These are phyloP conservation scores for Anguilla anguilla DNA, from an alignment of 2,797 vertebrate genomes.

Conservation along the genomic window DNA sequence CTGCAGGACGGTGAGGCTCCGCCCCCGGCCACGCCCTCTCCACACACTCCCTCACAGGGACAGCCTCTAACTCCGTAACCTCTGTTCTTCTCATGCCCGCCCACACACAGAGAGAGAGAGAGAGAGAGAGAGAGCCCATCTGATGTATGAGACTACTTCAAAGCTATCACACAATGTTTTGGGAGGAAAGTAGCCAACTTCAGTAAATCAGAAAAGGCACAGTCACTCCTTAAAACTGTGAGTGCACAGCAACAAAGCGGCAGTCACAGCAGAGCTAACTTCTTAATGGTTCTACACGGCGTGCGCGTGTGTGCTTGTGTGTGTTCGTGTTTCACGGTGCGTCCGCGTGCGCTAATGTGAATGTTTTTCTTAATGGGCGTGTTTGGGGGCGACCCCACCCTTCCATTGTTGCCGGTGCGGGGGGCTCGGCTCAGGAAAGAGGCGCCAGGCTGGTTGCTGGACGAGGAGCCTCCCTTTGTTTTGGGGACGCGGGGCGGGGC, in stretches of 20 bases:
- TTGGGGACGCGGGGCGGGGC: background rate
- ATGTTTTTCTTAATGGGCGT: conserved; percentile 41
- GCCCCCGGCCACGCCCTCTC: background rate
- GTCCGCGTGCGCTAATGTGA: conserved; percentile 30
- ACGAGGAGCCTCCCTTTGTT: conserved; percentile 19
- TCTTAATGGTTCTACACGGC: background rate
- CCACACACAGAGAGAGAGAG: background rate
- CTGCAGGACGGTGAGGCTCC: conserved; percentile 80
- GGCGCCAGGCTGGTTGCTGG: conserved; percentile 32
- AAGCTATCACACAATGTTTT: background rate
- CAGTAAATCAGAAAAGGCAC: background rate
- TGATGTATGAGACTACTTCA: background rate
- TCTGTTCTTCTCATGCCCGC: background rate
- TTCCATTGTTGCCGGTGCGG: conserved; percentile 46
- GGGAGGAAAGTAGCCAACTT: background rate
- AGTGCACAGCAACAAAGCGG: background rate
- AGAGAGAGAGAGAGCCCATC: background rate
- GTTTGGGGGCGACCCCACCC: conserved; percentile 46
- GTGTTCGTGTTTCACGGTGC: conserved; percentile 5
- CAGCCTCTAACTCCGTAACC: background rate
- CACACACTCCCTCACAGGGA: background rate
- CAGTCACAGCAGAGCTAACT: background rate
- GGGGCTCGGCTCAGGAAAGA: conserved; percentile 46
- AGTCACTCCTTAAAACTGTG: background rate
- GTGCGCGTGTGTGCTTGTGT: background rate